These are phyloP conservation scores for Patagioenas fasciata DNA, from an alignment of 2,113 vertebrate species.

Conservation along the genomic window DNA sequence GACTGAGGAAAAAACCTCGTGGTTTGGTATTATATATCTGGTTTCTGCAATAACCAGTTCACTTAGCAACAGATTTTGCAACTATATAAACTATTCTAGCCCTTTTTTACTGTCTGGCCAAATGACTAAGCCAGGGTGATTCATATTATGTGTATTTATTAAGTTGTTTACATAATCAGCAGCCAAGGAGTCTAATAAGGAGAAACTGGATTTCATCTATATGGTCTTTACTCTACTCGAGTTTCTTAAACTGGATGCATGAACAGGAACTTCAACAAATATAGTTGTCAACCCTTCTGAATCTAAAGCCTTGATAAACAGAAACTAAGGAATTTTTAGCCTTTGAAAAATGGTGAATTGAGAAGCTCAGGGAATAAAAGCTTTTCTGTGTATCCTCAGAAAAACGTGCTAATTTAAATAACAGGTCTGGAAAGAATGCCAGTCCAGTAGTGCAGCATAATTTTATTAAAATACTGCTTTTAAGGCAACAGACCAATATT, in stretches of 20 bases:
- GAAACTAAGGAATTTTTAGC: neutral
- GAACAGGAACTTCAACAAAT: neutral
- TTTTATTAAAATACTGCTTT: slow-evolving; percentile 29
- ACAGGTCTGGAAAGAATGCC: neutral
- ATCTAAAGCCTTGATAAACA: neutral
- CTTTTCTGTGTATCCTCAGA: neutral
- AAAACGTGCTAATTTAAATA: neutral
- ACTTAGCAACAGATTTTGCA: neutral
- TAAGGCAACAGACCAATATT: slow-evolving; percentile 1
- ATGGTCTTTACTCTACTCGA: neutral
- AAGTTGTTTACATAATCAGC: neutral
- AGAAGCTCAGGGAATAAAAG: neutral
- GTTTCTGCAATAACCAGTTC: neutral
- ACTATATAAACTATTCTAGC: neutral
- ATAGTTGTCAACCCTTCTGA: neutral
- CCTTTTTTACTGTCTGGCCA: neutral
- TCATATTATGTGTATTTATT: neutral
- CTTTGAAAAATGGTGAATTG: neutral
- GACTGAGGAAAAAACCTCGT: fast-evolving
- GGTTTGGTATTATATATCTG: neutral
- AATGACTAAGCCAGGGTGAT: neutral
- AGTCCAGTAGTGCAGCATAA: neutral
- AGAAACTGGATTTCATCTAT: neutral
- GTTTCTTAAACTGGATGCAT: neutral
- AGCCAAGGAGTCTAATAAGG: neutral